These are phyloP conservation scores for Myathropa florea DNA, from an alignment of 2,888 invertebrate genomes.

Conservation along the genomic window DNA sequence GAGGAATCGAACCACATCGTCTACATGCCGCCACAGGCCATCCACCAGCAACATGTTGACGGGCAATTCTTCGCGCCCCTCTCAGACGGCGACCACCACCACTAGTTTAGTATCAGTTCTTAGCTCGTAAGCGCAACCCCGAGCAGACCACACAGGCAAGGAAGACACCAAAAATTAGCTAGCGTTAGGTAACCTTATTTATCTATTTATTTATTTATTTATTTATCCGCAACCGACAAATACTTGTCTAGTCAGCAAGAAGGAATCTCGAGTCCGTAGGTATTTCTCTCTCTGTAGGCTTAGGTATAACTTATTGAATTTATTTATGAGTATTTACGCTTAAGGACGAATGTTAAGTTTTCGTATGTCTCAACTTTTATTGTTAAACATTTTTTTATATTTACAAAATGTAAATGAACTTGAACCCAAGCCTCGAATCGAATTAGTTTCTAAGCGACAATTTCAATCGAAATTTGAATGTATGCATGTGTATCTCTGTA, in stretches of 20 bases:
- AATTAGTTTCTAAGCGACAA: slow-evolving; percentile 13
- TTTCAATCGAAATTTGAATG: neutral
- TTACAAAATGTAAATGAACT: slow-evolving; percentile 13
- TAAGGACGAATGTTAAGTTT: slow-evolving; percentile 59
- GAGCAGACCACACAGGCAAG: slow-evolving; percentile 27
- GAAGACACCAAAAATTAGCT: slow-evolving; percentile 65
- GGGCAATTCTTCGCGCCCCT: slow-evolving; percentile 73
- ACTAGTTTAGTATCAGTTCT: neutral
- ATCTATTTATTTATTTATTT: slow-evolving; percentile 34
- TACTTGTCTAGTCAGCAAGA: slow-evolving; percentile 64
- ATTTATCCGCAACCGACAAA: slow-evolving; percentile 51
- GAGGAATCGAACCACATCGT: slow-evolving; percentile 42
- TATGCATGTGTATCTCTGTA: neutral
- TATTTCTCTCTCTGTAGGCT: neutral
- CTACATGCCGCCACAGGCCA: slow-evolving; percentile 14
- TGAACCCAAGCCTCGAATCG: slow-evolving; percentile 65
- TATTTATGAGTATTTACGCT: slow-evolving; percentile 16
- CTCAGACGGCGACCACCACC: slow-evolving; percentile 3
- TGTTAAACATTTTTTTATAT: slow-evolving; percentile 32
- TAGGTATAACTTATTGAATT: slow-evolving; percentile 37
- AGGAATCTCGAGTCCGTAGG: slow-evolving; percentile 9
- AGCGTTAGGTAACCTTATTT: slow-evolving; percentile 38
- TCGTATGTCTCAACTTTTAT: slow-evolving; percentile 3
- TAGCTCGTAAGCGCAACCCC: slow-evolving; percentile 22
- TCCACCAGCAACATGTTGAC: slow-evolving; percentile 39